A percentile compares a stretch with the other conserved stretches of the same genome.
Conservation (phyloP, 2,888 invertebrate species). For the Hirtodrosophila duncani region DNA sequence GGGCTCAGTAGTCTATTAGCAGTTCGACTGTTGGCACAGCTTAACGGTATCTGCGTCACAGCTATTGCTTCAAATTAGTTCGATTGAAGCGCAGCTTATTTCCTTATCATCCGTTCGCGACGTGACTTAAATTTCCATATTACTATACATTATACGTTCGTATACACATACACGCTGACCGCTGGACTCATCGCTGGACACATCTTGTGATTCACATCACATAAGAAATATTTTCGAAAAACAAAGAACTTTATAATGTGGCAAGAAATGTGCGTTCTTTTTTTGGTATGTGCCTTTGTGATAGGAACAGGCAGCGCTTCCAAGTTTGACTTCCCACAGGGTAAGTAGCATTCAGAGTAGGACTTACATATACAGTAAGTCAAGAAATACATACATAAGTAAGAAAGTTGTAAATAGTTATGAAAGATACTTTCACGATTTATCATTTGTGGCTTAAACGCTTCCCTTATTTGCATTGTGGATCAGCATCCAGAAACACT, state of each 20-base stretch:
- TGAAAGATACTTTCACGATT: too few species aligned
- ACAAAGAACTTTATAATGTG: conserved; percentile 41
- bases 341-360: too few species aligned
- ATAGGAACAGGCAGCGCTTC: conserved; percentile 8
- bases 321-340: conserved; percentile 22
- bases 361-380: too few species aligned
- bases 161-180: conserved; percentile 7
- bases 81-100: conserved; percentile 18
- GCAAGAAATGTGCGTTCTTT: conserved; percentile 16
- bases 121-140: conserved; percentile 38
- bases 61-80: neutral
- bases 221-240: conserved; percentile 6
- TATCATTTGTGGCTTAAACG: too few species aligned
- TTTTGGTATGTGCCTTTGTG: conserved; percentile 28
- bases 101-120: conserved; percentile 43
- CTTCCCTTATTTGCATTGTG: too few species aligned
- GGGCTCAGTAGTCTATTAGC: conserved; percentile 40
- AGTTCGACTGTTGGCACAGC: conserved; percentile 20
- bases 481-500: too few species aligned
- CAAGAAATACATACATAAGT: too few species aligned
- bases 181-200: conserved; percentile 18
- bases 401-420: too few species aligned
- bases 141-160: conserved; percentile 2
- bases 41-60: conserved; percentile 6
- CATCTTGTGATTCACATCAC: conserved; percentile 29